Base-by-base conservation (phyloP, 2,797 vertebrate species). In the Otus scops region DNA sequence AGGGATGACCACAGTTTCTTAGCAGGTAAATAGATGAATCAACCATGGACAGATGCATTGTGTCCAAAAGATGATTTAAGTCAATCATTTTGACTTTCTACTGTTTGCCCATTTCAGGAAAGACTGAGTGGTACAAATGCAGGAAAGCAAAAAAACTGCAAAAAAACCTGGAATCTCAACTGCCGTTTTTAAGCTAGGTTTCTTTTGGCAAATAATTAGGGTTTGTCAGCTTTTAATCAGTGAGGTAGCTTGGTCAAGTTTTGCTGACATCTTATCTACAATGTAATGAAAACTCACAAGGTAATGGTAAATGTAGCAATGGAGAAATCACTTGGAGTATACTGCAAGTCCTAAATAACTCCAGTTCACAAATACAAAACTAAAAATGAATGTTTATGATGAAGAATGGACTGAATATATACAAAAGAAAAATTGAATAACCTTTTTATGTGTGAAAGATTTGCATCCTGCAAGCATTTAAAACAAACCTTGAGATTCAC, bases 1-100 rank as follows among this genome's bases (percentile, higher is more conserved):
- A 84, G 63, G 45, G 48, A 75, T 94, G 85, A 92, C 73, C 78
- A 71, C 61, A 86, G 69, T 92, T 96, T 85, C 64, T 93, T 74
- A 71, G 47, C 64, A 59, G 45, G 19, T 84, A 94, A 96, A 89
- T 57, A 89, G 85, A 88, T 85, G 36, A 95, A 96, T 93, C 94
- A 91, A 93, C 43, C 36, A 74, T 77, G 32, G 56, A 57, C 24
- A 90, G 41, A 91, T 23, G 45, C 36, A 76, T 64, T 53, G 53
- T 45, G 45, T 70, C 26, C 48, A 26, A 67, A 81, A 89, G 56
- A 92, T 34, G 36, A 51, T 87, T 81, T 69, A 60, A 93, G 83
- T 83, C n/a, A 34, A 74, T 87, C 26, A 81, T 79, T 68, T 67
- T 93, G 68, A 65, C 73, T 81, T 96, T 86, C 75, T 71, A 10